A percentile compares a stretch with the other conserved stretches of the same genome.
Evolutionary conservation across 2,113 vertebrate genomes (phyloP).

Genomic region (Ploceus nigricollis): DNA sequence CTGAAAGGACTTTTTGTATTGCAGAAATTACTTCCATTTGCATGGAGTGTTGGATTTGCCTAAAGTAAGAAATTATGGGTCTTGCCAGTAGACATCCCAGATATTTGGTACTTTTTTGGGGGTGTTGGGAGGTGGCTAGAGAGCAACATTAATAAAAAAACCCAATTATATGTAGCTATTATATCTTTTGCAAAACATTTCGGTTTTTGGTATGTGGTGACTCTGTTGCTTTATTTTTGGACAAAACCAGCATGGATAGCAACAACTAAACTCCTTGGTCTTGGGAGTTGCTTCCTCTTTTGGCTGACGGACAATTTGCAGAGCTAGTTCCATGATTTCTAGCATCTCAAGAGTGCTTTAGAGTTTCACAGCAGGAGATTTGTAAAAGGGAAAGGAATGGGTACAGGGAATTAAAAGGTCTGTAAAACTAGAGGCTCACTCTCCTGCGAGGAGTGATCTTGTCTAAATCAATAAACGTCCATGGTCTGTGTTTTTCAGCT

Average conservation of each 20-base stretch:
- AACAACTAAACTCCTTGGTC: not conserved
- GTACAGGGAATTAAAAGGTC: constrained; percentile 58
- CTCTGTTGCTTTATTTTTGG: not conserved
- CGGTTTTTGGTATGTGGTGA: not conserved
- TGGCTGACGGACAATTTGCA: constrained; percentile 4
- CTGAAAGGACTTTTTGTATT: constrained; percentile 8
- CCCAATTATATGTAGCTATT: not conserved
- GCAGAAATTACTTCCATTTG: constrained; percentile 28
- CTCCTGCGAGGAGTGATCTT: constrained; percentile 60
- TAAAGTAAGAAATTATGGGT: not conserved
- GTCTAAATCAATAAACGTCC: constrained; percentile 57
- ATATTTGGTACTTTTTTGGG: not conserved
- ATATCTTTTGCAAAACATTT: not conserved
- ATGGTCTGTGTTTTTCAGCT: constrained; percentile 30
- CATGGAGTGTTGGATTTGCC: not conserved
- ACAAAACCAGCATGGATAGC: not conserved
- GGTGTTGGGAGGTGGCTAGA: not conserved
- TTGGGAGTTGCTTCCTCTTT: constrained; percentile 6
- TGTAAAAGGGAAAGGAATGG: constrained; percentile 61
- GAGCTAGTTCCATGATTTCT: constrained; percentile 19
- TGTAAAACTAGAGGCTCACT: constrained; percentile 51
- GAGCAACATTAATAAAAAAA: not conserved
- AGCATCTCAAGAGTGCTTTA: constrained; percentile 50
- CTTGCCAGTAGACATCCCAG: not conserved
- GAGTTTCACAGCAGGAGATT: constrained; percentile 64